Base-by-base conservation (phyloP, 2,113 vertebrate species). In the Plectropomus leopardus region DNA sequence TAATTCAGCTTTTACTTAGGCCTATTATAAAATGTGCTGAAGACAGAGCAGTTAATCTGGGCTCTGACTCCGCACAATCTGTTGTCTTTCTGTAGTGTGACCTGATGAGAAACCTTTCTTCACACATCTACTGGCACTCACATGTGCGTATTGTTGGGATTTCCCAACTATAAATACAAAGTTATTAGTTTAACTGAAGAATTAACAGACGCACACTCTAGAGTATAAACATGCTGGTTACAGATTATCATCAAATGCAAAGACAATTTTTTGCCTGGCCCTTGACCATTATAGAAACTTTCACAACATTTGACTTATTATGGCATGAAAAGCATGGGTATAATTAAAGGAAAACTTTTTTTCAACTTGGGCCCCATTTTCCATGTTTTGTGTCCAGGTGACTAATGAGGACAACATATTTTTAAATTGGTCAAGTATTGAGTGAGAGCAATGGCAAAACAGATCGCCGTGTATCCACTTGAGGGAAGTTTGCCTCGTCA, bases 21-120 rank as follows among this genome's bases (percentile, higher is more conserved):
- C n/a, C n/a, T n/a, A 15, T 23, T 7, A 34, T 50, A 61, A 26
- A 54, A 48, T 54, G 45, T 55, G 45, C 13, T 30, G 32, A 73
- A 34, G 70, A 65, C 19, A 9, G 11, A 51, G 24, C 1, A 2
- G 3, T n/a, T 26, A 14, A 19, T 50, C 5, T 48, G 13, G 15
- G 3, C 76, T 58, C n/a, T 44, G 0, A 54, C 24, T 82, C 59
- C 3, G 21, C 26, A 79, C 72, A 58, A 30, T 73, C 58, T 71
- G 77, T 57, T 51, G 5, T 34, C 30, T 58, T 59, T 44, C 58
- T 65, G 28, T 60, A n/a, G 59, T 7, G 8, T 42, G 19, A 70
- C 59, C 69, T 32, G 53, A 30, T 45, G 78, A 70, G n/a, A 66
- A 75, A 59, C 34, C 55, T 76, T 61, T 75, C 30, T 68, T 44